Evolutionary conservation across 2,888 invertebrate genomes (phyloP).

Genomic region (Alitta virens): DNA sequence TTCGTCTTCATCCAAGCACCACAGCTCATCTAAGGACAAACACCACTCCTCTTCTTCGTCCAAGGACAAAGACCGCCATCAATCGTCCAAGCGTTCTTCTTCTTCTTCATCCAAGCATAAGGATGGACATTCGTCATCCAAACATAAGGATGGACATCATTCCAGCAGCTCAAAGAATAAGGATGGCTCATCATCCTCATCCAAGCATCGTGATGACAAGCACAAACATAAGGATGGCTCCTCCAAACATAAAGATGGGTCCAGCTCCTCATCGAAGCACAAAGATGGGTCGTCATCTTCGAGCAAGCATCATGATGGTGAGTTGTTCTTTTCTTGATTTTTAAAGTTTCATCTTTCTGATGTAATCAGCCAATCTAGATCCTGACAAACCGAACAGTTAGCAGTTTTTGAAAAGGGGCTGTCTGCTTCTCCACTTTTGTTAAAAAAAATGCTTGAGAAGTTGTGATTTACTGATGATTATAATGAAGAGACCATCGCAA

Average conservation of each 20-base stretch:
- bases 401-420: no score
- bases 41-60: constrained; percentile 15
- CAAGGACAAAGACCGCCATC: constrained; percentile 1
- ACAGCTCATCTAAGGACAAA: constrained; percentile 21
- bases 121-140: not conserved
- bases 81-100: not conserved
- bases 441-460: no score
- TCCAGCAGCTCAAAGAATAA: not conserved
- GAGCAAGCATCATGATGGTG: constrained; percentile 10
- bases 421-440: no score
- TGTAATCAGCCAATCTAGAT: no score
- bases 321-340: not conserved
- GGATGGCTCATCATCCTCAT: not conserved
- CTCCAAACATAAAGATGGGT: constrained; percentile 20
- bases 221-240: constrained; percentile 18
- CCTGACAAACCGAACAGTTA: no score
- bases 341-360: no score
- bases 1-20: constrained; percentile 7
- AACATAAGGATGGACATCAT: not conserved
- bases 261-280: constrained; percentile 22
- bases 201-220: constrained; percentile 5
- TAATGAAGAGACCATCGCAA: no score
- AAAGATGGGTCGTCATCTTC: constrained; percentile 9
- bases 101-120: constrained; percentile 17
- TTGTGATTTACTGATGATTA: no score